Evolutionary conservation across 2,113 vertebrate species (phyloP), one percentile per base, ranked within the genome.

Genomic region (Tragelaphus scriptus): DNA sequence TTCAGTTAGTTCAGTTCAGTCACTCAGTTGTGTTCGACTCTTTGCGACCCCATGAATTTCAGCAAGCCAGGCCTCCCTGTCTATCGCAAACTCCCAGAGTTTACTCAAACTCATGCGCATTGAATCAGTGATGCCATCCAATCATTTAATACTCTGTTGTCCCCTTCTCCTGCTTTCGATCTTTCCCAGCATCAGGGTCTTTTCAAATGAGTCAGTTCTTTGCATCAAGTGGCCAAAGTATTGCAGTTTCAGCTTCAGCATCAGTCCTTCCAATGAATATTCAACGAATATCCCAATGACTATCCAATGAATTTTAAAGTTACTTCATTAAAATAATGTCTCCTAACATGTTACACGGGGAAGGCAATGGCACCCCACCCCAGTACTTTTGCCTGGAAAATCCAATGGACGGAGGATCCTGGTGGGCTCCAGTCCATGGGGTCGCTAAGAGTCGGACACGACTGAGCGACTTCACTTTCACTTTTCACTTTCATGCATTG

Each of bases 311-410:
- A 71, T 71, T 71, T 36, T 88, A 26, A n/a, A 91, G 12, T 79
- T 92, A 51, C 7, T 58, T 90, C 49, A 68, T 68, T 90, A 59
- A 85, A 92, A 89, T 53, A 97, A 68, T 65, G 56, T 85, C 5
- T 88, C 28, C 56, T 89, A 59, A 25, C n/a, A n/a, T n/a, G n/a
- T n/a, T n/a, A n/a, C n/a, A n/a, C n/a, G n/a, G n/a, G n/a, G n/a
- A n/a, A n/a, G n/a, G n/a, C n/a, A n/a, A n/a, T n/a, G n/a, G n/a
- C n/a, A n/a, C n/a, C n/a, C n/a, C n/a, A n/a, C n/a, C n/a, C n/a
- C n/a, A n/a, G n/a, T n/a, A n/a, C n/a, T n/a, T n/a, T n/a, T n/a
- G n/a, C n/a, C n/a, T n/a, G n/a, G n/a, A n/a, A n/a, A n/a, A n/a
- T n/a, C n/a, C n/a, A n/a, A n/a, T n/a, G n/a, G n/a, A n/a, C n/a